Evolutionary conservation across 1,140 invertebrate species (phyloP).

Genomic region (Macrosteles quadrilineatus): DNA sequence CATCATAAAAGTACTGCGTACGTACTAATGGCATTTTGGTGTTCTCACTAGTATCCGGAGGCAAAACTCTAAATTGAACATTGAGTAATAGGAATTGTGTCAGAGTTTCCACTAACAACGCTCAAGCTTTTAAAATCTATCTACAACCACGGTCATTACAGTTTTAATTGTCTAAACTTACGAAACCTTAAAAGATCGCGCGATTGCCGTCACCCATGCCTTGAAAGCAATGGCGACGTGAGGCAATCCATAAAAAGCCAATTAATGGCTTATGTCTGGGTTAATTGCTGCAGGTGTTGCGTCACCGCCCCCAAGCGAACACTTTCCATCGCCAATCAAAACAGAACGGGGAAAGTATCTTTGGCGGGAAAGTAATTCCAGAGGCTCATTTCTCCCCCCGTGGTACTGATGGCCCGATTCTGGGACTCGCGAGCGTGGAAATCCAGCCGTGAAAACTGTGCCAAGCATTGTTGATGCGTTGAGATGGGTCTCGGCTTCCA

Average conservation of each 20-base stretch:
- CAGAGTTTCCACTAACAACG: too few relatives aligned
- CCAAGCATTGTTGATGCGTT: neutral
- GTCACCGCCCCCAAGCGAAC: constrained; percentile 4
- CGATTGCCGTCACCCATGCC: too few relatives aligned
- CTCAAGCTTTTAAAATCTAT: too few relatives aligned
- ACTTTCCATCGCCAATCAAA: constrained; percentile 11
- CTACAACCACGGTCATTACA: too few relatives aligned
- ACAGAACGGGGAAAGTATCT: constrained; percentile 14
- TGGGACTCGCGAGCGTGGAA: neutral
- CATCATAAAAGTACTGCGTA: too few relatives aligned
- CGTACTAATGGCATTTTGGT: too few relatives aligned
- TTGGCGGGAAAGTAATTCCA: constrained; percentile 24
- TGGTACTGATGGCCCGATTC: neutral
- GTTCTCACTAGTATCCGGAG: too few relatives aligned
- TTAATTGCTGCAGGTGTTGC: neutral
- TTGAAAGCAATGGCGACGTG: too few relatives aligned
- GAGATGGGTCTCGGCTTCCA: neutral
- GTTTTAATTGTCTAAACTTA: too few relatives aligned
- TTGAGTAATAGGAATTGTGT: too few relatives aligned
- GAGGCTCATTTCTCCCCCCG: constrained; percentile 14
- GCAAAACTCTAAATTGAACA: too few relatives aligned
- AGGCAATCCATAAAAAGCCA: neutral
- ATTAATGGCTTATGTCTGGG: neutral
- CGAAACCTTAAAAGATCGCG: too few relatives aligned
- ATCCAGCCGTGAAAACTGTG: constrained; percentile 23